phyloP scores from a whole-genome alignment of 37 sponge, comb jelly and placozoan genomes.

The Mnemiopsis leidyi region DNA sequence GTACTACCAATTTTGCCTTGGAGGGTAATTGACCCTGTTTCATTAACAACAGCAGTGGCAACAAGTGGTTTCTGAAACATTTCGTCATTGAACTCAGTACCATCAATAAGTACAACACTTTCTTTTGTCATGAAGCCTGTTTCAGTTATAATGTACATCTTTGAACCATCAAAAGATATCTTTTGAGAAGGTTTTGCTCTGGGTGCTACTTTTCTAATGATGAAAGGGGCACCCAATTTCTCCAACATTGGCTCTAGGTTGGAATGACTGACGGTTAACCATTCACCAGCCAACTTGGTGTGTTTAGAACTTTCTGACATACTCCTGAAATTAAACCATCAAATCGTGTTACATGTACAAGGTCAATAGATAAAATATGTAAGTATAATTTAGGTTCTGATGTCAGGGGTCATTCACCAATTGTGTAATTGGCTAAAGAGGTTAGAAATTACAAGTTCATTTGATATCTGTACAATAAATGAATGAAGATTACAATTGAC shows the following conservation, averaged over 20 bases:
- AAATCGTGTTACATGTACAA: too few species aligned
- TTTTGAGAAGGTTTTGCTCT: background rate
- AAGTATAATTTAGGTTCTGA: too few species aligned
- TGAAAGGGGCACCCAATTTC: background rate
- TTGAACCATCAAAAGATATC: background rate
- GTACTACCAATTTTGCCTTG: background rate
- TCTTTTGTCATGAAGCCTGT: background rate
- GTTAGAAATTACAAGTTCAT: too few species aligned
- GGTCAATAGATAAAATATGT: too few species aligned
- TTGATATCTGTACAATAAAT: too few species aligned
- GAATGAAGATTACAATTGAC: too few species aligned
- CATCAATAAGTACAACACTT: background rate
- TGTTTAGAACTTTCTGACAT: background rate
- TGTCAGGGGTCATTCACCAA: too few species aligned
- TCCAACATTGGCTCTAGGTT: background rate
- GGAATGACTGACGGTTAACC: background rate
- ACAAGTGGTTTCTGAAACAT: background rate
- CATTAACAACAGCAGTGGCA: background rate
- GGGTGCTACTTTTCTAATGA: background rate
- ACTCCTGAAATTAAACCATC: too few species aligned
- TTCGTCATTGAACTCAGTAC: background rate
- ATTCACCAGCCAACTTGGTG: background rate
- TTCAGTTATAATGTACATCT: background rate
- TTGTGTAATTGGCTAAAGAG: too few species aligned
- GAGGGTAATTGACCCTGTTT: background rate